Percentiles rank a stretch among this genome's conserved stretches.
These are phyloP conservation scores for Synodontis membranacea DNA, from an alignment of 2,113 vertebrate species.

Conservation along the genomic window DNA sequence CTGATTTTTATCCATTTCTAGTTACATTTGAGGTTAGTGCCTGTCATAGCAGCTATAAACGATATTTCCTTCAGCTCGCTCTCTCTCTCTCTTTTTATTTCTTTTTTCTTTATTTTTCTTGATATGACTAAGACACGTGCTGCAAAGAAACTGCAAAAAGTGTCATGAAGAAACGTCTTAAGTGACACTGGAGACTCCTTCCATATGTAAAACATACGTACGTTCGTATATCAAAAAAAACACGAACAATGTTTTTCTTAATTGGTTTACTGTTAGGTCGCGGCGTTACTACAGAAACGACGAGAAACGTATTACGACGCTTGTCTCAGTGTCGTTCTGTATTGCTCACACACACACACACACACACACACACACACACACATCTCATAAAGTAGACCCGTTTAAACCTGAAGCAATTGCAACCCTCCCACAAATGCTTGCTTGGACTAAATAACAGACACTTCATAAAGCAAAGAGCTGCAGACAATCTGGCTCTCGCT, in stretches of 20 bases:
- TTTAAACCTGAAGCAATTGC: conserved; percentile 15
- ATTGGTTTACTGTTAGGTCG: not conserved
- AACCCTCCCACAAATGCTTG: conserved; percentile 15
- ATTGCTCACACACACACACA: not conserved
- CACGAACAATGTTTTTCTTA: not conserved
- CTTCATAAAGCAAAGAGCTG: conserved; percentile 41
- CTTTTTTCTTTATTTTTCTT: not conserved
- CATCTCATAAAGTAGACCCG: conserved; percentile 10
- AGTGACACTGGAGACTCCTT: not conserved
- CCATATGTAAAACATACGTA: too few relatives aligned
- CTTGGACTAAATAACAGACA: conserved; percentile 34
- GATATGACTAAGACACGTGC: not conserved
- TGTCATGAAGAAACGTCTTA: not conserved
- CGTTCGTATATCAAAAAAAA: too few relatives aligned
- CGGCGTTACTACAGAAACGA: not conserved
- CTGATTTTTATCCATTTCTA: not conserved
- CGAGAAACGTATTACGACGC: not conserved
- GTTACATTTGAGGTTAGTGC: not conserved
- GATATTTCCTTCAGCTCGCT: not conserved
- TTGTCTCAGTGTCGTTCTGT: not conserved
- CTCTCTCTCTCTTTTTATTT: not conserved
- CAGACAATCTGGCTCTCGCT: conserved; percentile 48
- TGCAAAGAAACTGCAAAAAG: not conserved
- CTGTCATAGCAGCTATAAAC: not conserved
- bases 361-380: not conserved